These are phyloP conservation scores for Falco punctatus DNA, from an alignment of 2,113 vertebrate genomes.

Conservation along the genomic window DNA sequence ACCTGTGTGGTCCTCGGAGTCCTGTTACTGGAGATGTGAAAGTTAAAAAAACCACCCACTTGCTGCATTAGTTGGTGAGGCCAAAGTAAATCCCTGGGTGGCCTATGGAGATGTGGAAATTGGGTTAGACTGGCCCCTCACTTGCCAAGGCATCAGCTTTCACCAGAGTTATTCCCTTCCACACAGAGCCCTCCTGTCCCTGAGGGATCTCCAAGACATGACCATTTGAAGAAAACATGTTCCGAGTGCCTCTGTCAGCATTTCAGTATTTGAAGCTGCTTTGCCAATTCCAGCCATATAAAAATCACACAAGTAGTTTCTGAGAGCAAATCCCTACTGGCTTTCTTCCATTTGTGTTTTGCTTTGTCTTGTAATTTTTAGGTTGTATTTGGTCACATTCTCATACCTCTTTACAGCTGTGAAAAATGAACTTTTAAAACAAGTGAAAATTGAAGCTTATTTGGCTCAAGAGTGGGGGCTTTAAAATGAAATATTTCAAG, in stretches of 20 bases:
- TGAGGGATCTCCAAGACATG: neutral
- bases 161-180: neutral
- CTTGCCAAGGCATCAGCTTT: neutral
- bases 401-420: neutral
- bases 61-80: neutral
- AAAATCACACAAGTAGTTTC: neutral
- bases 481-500: neutral
- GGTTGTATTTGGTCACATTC: neutral
- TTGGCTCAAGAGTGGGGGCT: neutral
- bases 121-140: fast-evolving
- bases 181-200: neutral
- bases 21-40: neutral
- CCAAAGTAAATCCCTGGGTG: neutral
- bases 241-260: neutral
- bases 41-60: neutral
- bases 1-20: neutral
- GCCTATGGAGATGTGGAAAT: neutral
- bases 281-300: neutral
- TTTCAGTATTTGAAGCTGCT: neutral
- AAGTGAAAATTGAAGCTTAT: neutral
- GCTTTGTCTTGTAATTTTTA: neutral
- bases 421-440: neutral
- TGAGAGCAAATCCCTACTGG: neutral
- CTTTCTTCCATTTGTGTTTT: neutral
- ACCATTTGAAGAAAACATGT: neutral